A percentile compares a stretch with the other conserved stretches of the same genome.
These are phyloP conservation scores for Sebastes dallii DNA, from an alignment of 2,797 vertebrate genomes.

Conservation along the genomic window DNA sequence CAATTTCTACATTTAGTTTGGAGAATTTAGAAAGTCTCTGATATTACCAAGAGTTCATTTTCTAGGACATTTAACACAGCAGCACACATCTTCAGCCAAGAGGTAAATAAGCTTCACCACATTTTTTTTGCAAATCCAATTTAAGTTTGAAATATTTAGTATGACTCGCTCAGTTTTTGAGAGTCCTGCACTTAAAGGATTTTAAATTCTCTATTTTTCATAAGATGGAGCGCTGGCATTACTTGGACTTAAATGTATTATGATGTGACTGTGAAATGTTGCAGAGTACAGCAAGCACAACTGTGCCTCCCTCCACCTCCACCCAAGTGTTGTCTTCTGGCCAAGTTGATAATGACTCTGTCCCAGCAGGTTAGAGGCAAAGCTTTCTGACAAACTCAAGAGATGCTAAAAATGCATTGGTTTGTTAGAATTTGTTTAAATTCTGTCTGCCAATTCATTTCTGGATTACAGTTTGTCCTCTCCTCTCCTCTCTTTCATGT, in stretches of 20 bases:
- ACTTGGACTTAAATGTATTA: not conserved
- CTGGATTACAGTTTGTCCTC: slow-evolving; percentile 25
- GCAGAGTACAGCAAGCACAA: slow-evolving; percentile 10
- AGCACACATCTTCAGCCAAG: not conserved
- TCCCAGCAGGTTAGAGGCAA: slow-evolving; percentile 9
- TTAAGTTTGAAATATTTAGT: slow-evolving; percentile 50
- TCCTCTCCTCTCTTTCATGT: slow-evolving; percentile 48
- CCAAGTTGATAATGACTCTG: slow-evolving; percentile 12
- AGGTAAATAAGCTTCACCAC: not conserved
- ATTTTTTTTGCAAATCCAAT: slow-evolving; percentile 24
- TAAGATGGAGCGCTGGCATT: not conserved
- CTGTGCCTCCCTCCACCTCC: slow-evolving; percentile 6
- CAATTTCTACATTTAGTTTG: not conserved
- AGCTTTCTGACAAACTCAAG: not conserved
- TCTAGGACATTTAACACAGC: slow-evolving; percentile 14
- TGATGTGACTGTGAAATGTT: slow-evolving; percentile 7
- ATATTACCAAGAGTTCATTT: not conserved
- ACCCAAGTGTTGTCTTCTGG: not conserved
- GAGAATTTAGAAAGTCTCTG: not conserved
- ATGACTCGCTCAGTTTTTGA: not conserved
- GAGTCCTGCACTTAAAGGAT: slow-evolving; percentile 27
- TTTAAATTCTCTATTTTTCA: slow-evolving; percentile 39
- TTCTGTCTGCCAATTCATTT: slow-evolving; percentile 32
- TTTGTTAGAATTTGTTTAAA: slow-evolving; percentile 4
- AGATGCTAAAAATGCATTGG: not conserved